Evolutionary conservation across 2,888 invertebrate genomes (phyloP).

Genomic region (Oxycera nigricornis): DNA sequence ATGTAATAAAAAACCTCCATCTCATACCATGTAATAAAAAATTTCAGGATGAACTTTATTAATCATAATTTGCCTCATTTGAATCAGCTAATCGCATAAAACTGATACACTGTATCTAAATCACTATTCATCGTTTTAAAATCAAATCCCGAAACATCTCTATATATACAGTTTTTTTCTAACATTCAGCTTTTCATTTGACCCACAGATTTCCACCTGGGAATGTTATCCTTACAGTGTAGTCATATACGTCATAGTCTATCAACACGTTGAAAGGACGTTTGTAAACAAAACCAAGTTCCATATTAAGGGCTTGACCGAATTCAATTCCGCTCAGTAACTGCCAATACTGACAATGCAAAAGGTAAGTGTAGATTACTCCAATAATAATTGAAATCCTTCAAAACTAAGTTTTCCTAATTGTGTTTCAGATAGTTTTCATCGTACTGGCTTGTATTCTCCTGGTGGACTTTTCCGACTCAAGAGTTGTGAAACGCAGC

Average conservation of each 20-base stretch:
- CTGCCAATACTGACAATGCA: slow-evolving; percentile 10
- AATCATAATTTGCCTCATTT: not conserved
- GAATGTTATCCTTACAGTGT: not conserved
- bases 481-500: slow-evolving; percentile 69
- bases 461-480: slow-evolving; percentile 49
- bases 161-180: too few species aligned
- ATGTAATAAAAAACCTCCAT: not conserved
- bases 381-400: not conserved
- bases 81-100: not conserved
- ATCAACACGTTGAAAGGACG: slow-evolving; percentile 23
- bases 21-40: not conserved
- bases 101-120: too few species aligned
- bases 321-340: not conserved
- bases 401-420: not conserved
- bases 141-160: too few species aligned
- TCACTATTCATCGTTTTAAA: too few species aligned
- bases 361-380: not conserved
- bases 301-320: not conserved
- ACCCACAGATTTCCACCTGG: not conserved
- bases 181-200: too few species aligned
- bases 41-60: not conserved
- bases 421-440: slow-evolving; percentile 47
- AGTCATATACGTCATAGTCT: slow-evolving; percentile 4
- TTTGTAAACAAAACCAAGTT: slow-evolving; percentile 17
- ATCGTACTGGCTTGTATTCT: slow-evolving; percentile 49